These are phyloP conservation scores for Sebastes iracundus DNA, from an alignment of 2,797 vertebrate species.

Conservation along the genomic window DNA sequence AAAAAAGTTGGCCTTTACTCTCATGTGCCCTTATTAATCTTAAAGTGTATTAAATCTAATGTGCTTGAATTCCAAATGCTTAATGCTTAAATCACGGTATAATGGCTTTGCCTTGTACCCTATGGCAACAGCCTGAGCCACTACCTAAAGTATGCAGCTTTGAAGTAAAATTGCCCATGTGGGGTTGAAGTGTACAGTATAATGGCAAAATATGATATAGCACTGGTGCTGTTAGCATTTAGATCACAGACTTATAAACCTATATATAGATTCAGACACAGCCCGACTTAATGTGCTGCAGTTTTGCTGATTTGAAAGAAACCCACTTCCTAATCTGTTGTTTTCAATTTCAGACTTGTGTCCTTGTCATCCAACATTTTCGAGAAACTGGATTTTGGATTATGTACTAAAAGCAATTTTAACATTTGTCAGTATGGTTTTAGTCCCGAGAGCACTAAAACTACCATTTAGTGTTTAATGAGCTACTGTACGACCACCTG, in stretches of 20 bases:
- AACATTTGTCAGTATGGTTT: not conserved
- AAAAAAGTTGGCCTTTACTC: slow-evolving; percentile 62
- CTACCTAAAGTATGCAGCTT: slow-evolving; percentile 3
- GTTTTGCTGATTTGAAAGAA: not conserved
- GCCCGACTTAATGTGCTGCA: not conserved
- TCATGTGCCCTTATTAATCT: slow-evolving; percentile 45
- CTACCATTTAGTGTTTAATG: not conserved
- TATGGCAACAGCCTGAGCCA: slow-evolving; percentile 9
- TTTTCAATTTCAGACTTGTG: not conserved
- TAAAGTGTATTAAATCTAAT: slow-evolving; percentile 50
- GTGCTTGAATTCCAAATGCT: slow-evolving; percentile 40
- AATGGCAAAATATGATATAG: not conserved
- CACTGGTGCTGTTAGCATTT: not conserved
- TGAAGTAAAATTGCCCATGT: slow-evolving; percentile 9
- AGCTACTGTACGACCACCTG: not conserved
- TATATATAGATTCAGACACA: not conserved
- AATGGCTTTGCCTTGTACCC: slow-evolving; percentile 16
- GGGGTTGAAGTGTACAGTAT: not conserved
- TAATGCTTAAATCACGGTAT: slow-evolving; percentile 27
- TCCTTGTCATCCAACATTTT: not conserved
- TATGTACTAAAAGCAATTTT: not conserved
- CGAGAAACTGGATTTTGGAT: not conserved
- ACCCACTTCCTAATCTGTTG: not conserved
- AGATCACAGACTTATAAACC: not conserved
- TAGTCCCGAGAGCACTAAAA: not conserved